Evolutionary conservation across 2,113 vertebrate species (phyloP).

Genomic region (Silurus glanis): DNA sequence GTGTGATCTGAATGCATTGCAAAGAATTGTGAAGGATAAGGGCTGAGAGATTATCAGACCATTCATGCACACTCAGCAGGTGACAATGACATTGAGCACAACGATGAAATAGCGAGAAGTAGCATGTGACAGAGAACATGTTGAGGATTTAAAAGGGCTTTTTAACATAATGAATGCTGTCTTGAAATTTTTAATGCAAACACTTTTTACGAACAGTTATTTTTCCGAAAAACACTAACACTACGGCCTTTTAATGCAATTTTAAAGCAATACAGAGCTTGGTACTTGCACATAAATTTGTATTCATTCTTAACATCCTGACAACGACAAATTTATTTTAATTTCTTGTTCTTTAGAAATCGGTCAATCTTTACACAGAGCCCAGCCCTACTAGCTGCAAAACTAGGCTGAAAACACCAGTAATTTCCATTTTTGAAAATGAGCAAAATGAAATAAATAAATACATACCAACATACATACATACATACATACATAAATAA

Average conservation of each 20-base stretch:
- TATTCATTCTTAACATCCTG: not conserved
- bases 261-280: not conserved
- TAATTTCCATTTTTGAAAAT: not conserved
- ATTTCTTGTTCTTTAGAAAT: not conserved
- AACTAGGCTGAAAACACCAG: not conserved
- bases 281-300: not conserved
- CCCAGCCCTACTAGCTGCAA: not conserved
- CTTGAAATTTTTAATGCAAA: not conserved
- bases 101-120: not conserved
- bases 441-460: not conserved
- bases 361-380: not conserved
- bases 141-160: not conserved
- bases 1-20: slow-evolving; percentile 18
- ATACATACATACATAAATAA: not conserved
- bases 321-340: not conserved
- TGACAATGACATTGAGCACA: not conserved
- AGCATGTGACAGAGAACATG: not conserved
- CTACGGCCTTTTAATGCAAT: not conserved
- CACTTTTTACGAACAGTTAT: not conserved
- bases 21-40: slow-evolving; percentile 5
- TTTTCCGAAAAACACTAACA: not conserved
- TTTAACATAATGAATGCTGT: not conserved
- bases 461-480: not conserved
- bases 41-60: not conserved
- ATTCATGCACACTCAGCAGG: not conserved